A percentile compares a stretch with the other conserved stretches of the same genome.
Evolutionary conservation across 2,113 vertebrate species (phyloP).

Genomic region (Amblyopsis rosae): DNA sequence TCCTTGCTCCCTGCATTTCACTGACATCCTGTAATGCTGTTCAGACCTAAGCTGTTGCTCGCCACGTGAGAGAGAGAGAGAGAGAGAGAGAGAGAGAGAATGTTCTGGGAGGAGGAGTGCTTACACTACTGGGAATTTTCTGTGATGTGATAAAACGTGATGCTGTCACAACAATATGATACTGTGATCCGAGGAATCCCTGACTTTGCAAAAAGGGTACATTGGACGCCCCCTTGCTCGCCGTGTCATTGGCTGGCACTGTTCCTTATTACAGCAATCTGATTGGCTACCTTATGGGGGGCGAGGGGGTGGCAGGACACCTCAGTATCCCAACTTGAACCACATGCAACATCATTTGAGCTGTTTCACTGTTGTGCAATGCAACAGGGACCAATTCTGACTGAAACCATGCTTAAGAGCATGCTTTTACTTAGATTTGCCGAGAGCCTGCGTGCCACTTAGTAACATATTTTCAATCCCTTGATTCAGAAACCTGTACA

Average conservation of each 20-base stretch:
- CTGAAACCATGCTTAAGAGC: conserved; percentile 63
- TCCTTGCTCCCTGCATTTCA: too few relatives aligned
- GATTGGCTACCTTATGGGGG: conserved; percentile 54
- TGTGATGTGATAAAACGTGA: conserved; percentile 70
- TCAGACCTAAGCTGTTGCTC: too few relatives aligned
- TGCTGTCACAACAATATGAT: conserved; percentile 68
- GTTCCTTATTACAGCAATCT: conserved; percentile 45
- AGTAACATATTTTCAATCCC: conserved; percentile 46
- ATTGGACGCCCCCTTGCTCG: conserved; percentile 46
- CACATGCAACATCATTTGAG: conserved; percentile 56
- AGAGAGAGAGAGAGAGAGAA: conserved; percentile 17
- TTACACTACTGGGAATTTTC: conserved; percentile 66
- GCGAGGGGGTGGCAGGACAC: conserved; percentile 14
- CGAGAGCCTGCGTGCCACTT: conserved; percentile 24
- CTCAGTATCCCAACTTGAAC: conserved; percentile 46
- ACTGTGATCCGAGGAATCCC: conserved; percentile 73
- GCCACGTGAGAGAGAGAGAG: not conserved
- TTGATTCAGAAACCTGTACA: conserved; percentile 48
- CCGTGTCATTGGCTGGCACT: conserved; percentile 54
- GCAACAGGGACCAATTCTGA: conserved; percentile 76
- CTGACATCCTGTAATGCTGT: too few relatives aligned
- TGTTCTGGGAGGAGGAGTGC: conserved; percentile 36
- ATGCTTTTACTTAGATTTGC: conserved; percentile 62
- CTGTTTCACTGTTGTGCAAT: conserved; percentile 70
- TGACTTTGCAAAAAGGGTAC: conserved; percentile 61